These are phyloP conservation scores for Sebastolobus alascanus DNA, from an alignment of 2,797 vertebrate species.

Conservation along the genomic window DNA sequence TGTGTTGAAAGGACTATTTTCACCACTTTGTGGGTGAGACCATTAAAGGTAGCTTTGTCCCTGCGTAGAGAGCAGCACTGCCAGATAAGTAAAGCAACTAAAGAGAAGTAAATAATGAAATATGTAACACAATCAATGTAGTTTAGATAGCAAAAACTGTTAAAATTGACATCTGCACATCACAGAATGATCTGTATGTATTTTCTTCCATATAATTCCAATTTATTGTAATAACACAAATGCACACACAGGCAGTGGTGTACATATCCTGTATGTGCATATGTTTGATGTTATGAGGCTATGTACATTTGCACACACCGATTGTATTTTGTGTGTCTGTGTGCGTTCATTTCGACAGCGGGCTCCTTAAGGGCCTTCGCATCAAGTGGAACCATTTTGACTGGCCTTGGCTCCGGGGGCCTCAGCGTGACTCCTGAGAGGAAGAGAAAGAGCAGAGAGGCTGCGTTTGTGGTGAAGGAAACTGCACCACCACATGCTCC, in stretches of 20 bases:
- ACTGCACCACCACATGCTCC: constrained; percentile 62
- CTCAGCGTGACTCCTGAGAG: constrained; percentile 53
- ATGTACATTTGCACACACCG: constrained; percentile 16
- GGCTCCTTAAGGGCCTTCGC: constrained; percentile 52
- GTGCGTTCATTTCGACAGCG: constrained; percentile 49
- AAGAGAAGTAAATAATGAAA: constrained; percentile 17
- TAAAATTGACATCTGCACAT: background rate
- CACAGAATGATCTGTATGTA: background rate
- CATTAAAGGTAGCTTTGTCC: background rate
- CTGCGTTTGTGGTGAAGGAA: constrained; percentile 48
- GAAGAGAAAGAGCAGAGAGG: constrained; percentile 34
- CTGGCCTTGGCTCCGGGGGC: constrained; percentile 59
- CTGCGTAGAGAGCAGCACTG: background rate
- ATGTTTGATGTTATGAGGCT: background rate
- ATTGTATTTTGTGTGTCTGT: constrained; percentile 24
- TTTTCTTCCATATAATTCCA: constrained; percentile 3
- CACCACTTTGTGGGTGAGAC: background rate
- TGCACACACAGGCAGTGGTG: background rate
- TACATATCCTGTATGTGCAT: background rate
- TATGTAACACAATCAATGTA: constrained; percentile 7
- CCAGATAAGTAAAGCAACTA: background rate
- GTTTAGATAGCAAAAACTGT: background rate
- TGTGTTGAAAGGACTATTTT: constrained; percentile 2
- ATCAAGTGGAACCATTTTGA: constrained; percentile 73
- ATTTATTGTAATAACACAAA: background rate